Conservation (phyloP, 35 echinoderm and acorn worm genomes). For the Diadema setosum region DNA sequence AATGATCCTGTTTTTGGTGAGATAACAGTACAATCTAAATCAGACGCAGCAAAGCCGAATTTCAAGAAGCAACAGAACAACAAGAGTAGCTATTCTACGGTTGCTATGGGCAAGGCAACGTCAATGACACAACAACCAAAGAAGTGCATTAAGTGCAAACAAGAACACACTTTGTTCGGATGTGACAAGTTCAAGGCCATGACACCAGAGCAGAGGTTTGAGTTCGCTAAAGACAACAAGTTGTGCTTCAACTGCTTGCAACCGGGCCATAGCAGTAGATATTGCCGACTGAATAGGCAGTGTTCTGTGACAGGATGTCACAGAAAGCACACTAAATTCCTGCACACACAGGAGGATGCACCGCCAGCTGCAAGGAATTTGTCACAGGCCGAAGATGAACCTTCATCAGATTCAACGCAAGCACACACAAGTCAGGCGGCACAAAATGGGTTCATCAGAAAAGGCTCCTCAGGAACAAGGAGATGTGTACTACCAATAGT, state of each 20-base stretch:
- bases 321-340: not conserved
- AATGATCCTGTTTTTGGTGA: conserved; percentile 29
- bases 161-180: not conserved
- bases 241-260: conserved; percentile 48
- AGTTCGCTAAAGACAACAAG: not conserved
- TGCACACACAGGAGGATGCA: not conserved
- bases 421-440: not conserved
- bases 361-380: too few relatives aligned
- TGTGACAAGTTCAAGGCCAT: not conserved
- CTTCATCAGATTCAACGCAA: not conserved
- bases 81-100: not conserved
- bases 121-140: not conserved
- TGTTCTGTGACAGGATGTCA: conserved; percentile 26
- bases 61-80: too few relatives aligned
- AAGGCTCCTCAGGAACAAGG: not conserved
- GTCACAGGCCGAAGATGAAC: too few relatives aligned
- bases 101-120: not conserved
- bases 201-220: not conserved
- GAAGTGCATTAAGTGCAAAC: not conserved
- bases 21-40: not conserved
- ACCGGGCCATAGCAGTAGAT: not conserved
- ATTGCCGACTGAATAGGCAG: conserved; percentile 19
- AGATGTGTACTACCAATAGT: not conserved
- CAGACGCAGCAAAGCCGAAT: not conserved
- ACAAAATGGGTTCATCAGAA: not conserved